Evolutionary conservation across 1,140 invertebrate genomes (phyloP), one percentile per base, ranked within the genome.

Genomic region (Cotesia typhae): DNA sequence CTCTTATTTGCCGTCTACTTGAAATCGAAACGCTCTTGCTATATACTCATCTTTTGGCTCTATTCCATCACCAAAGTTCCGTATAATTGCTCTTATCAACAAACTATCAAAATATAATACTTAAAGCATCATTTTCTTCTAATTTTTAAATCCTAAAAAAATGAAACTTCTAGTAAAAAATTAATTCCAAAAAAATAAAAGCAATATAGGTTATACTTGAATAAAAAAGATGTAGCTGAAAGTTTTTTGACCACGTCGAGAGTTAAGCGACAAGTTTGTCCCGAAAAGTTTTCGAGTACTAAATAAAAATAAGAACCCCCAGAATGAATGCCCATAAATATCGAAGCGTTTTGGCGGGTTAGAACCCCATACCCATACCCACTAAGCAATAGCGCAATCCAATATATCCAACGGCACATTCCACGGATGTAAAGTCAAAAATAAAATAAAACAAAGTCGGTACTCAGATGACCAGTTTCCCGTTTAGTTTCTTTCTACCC

Each of bases 221-320:
- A 52, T 52, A 4, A 57, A 60, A 12, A 60, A 60, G 10, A 60
- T 7, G 20, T 28, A 28, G 28, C 28, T 28, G 28, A 28, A 28
- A 28, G 28, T 28, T 28, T 28, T 28, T 28, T 28, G 28, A 28
- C 28, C 28, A 28, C 28, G 28, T 28, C 28, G 28, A 28, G 28
- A 28, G 28, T 28, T 28, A 28, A 28, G 28, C 28, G 28, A 28
- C 53, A 55, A 38, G 10, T 63, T 63, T 35, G 12, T 63, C 20
- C 60, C 37, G 6, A 9, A 36, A 67, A 57, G 63, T 67, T 60
- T 60, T 76, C 65, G 73, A 67, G 73, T 78, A 78, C 65, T 73
- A 78, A 78, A 78, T 78, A 78, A 78, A 78, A 78, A 78, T 76
- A 78, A 64, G 47, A 75, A 61, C 71, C 57, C 69, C 75, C 28